These are phyloP conservation scores for Heterodera filipjevi DNA, from an alignment of 2,888 invertebrate genomes.

Conservation along the genomic window DNA sequence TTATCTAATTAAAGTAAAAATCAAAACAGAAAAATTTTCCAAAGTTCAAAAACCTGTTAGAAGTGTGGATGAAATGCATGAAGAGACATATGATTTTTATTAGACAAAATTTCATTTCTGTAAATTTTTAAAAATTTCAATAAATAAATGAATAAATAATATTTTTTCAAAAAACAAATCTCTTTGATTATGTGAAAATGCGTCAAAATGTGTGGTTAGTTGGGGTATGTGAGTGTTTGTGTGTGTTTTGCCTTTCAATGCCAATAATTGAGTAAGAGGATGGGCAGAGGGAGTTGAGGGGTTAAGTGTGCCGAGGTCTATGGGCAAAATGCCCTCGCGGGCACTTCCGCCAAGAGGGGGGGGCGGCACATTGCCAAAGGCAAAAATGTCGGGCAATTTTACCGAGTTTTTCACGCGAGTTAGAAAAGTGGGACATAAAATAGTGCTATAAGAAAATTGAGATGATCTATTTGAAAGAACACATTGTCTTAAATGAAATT, in stretches of 20 bases:
- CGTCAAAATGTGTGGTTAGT: not conserved
- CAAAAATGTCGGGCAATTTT: not conserved
- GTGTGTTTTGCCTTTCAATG: conserved; percentile 9
- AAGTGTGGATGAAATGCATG: not conserved
- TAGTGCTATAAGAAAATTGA: too few relatives aligned
- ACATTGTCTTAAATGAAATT: too few relatives aligned
- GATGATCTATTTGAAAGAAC: too few relatives aligned
- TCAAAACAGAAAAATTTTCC: not conserved
- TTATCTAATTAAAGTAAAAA: not conserved
- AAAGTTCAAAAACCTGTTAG: not conserved
- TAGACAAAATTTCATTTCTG: not conserved
- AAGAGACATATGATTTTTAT: not conserved
- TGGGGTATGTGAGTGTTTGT: not conserved
- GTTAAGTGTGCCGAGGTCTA: not conserved
- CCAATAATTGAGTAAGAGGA: conserved; percentile 5
- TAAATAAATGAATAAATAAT: not conserved
- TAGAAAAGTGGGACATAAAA: not conserved
- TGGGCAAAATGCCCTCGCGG: conserved; percentile 2
- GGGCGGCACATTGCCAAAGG: not conserved
- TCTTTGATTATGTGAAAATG: not conserved
- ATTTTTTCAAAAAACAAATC: not conserved
- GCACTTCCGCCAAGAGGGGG: conserved; percentile 8
- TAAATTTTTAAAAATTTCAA: not conserved
- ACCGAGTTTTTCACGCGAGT: not conserved
- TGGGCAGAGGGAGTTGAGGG: not conserved